Base-by-base conservation (phyloP, 2,888 invertebrate species). In the Drosophila cognata region DNA sequence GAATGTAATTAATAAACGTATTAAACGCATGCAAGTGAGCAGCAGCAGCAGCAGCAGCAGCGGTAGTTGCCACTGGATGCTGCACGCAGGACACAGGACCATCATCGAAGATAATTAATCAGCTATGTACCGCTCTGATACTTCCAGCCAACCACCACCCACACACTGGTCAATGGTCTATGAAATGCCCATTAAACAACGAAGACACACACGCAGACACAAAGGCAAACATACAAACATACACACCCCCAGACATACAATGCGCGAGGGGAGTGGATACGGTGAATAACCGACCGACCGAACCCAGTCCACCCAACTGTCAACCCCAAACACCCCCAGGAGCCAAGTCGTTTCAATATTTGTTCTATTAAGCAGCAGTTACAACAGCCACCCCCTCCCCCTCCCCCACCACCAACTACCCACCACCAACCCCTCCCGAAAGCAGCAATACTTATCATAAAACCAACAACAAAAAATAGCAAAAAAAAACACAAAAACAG, bases 1-100 rank as follows among this genome's bases (percentile, higher is more conserved):
- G 81, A 90, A 86, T 90, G 89, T 90, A 90, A 86, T 86, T 90
- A 86, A 86, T 90, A 90, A 86, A 88, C 83, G 86, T 84, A 85
- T 85, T 85, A 89, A 86, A 88, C 75, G 87, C 89, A 88, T 83
- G 86, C 83, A 88, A 82, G 80, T 82, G 80, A 88, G 68, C 82
- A 84, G 41, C 63, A 63, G 55, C 56, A 41, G 21, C 25, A 53
- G 38, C 53, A 57, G 69, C 51, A 33, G 11, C 29, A 41, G 57
- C n/a, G 46, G 28, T 31, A 29, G 53, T 60, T 48, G 48, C 59
- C 33, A 38, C 38, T 18, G 67, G 48, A 55, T 25, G 21, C 28
- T 35, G 43, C 33, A 46, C 31, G 28, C 33, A 35, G 46, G 48
- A n/a, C 18, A 13, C 80, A 57, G 79, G 29, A 71, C 64, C 77